Percentiles rank a stretch among this genome's conserved stretches.
These are phyloP conservation scores for Meta bourneti DNA, from an alignment of 2,888 invertebrate genomes.

Conservation along the genomic window DNA sequence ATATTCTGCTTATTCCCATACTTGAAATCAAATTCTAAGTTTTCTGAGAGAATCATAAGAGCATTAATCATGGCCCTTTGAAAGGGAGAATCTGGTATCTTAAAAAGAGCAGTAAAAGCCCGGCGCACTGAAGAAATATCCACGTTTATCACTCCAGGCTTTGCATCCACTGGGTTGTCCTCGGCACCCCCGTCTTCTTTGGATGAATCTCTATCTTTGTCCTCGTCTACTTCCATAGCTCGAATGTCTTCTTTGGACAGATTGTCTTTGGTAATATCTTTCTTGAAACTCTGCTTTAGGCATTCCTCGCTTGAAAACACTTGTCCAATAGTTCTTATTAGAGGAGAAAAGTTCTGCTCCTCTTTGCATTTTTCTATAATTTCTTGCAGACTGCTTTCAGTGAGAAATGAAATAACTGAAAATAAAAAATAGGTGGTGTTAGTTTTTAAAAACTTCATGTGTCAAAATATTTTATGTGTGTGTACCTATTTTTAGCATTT, in stretches of 20 bases:
- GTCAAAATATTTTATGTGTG: background rate
- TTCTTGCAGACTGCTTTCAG: constrained; percentile 88
- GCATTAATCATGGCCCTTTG: constrained; percentile 88
- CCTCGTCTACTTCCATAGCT: constrained; percentile 88
- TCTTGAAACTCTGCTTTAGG: constrained; percentile 87
- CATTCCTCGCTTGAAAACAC: constrained; percentile 87
- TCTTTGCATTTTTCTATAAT: constrained; percentile 88
- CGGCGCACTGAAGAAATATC: constrained; percentile 84
- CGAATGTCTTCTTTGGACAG: constrained; percentile 87
- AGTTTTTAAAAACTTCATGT: background rate
- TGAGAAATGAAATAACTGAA: constrained; percentile 82
- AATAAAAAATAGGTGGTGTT: constrained; percentile 3
- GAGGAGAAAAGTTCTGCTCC: constrained; percentile 86
- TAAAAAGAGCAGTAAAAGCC: constrained; percentile 84
- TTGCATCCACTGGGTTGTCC: constrained; percentile 50
- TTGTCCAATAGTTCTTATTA: constrained; percentile 89
- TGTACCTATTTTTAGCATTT: background rate
- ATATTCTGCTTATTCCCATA: constrained; percentile 82
- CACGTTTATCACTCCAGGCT: constrained; percentile 79
- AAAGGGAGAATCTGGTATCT: constrained; percentile 82
- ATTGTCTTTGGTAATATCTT: constrained; percentile 71
- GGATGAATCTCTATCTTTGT: constrained; percentile 91
- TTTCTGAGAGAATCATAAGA: constrained; percentile 87
- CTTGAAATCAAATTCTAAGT: constrained; percentile 87
- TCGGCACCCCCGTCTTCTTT: constrained; percentile 47